Percentiles rank a stretch among this genome's conserved stretches.
Evolutionary conservation across 2,113 vertebrate genomes (phyloP).

Genomic region (Chamaea fasciata): DNA sequence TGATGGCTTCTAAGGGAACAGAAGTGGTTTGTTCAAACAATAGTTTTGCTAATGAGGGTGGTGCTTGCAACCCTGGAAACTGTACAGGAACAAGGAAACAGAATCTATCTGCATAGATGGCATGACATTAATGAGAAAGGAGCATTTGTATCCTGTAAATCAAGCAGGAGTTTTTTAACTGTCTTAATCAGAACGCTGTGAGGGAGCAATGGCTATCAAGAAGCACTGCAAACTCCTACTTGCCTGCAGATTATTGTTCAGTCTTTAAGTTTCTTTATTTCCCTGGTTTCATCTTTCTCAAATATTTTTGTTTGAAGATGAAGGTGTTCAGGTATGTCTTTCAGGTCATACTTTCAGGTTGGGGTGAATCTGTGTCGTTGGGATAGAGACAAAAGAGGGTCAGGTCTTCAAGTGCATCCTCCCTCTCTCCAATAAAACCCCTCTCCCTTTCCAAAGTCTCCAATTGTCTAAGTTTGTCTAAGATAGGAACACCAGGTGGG

Average conservation of each 20-base stretch:
- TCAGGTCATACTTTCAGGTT: not conserved
- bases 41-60: not conserved
- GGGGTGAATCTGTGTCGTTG: not conserved
- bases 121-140: not conserved
- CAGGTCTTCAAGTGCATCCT: not conserved
- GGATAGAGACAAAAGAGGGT: not conserved
- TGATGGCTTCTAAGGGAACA: not conserved
- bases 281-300: not conserved
- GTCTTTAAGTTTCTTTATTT: not conserved
- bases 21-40: not conserved
- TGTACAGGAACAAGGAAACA: not conserved
- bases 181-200: not conserved
- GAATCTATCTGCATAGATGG: not conserved
- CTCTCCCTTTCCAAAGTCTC: not conserved
- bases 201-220: not conserved
- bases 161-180: not conserved
- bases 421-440: accelerated
- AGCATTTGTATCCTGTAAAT: not conserved
- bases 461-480: not conserved
- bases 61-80: not conserved
- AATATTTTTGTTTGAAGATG: not conserved
- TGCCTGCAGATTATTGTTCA: not conserved
- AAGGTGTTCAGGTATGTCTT: not conserved
- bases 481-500: not conserved
- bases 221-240: not conserved